Conservation (phyloP, 2,113 vertebrate species). For the Gasterosteus aculeatus region DNA sequence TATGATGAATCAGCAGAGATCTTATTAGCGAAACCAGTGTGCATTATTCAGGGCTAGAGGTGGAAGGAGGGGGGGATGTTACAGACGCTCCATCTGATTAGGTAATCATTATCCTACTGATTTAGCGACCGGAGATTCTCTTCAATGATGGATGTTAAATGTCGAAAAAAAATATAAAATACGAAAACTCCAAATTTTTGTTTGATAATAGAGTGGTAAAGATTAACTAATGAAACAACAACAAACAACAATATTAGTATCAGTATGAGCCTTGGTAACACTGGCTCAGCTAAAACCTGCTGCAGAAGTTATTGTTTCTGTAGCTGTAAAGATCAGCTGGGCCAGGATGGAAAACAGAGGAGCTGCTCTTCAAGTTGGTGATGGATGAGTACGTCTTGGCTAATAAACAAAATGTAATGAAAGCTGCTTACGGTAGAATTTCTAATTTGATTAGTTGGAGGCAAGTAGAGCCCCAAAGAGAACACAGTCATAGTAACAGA, state of each 20-base stretch:
- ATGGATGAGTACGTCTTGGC: constrained; percentile 19
- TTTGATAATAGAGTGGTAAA: not conserved
- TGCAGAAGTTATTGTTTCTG: constrained; percentile 7
- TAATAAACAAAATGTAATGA: constrained; percentile 44
- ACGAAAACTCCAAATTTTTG: not conserved
- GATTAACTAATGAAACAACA: not conserved
- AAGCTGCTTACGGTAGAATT: constrained; percentile 11
- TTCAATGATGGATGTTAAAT: constrained; percentile 1
- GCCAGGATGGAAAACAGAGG: constrained; percentile 21
- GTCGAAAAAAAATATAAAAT: constrained; percentile 5
- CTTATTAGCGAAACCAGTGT: constrained; percentile 57
- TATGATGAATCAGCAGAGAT: constrained; percentile 64
- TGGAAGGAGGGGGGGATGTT: constrained; percentile 25
- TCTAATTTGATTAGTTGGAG: constrained; percentile 26
- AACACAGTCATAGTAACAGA: not conserved
- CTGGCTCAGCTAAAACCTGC: constrained; percentile 8
- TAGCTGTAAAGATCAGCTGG: constrained; percentile 18
- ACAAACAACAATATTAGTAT: not conserved
- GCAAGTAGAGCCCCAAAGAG: constrained; percentile 11
- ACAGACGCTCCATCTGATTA: constrained; percentile 47
- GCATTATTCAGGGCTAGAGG: constrained; percentile 51
- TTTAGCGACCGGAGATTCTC: constrained; percentile 26
- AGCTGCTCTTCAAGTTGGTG: constrained; percentile 25
- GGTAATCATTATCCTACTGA: constrained; percentile 44
- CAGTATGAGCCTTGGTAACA: not conserved